phyloP scores from a whole-genome alignment of 2,113 vertebrate genomes.

The Paramormyrops kingsleyae region DNA sequence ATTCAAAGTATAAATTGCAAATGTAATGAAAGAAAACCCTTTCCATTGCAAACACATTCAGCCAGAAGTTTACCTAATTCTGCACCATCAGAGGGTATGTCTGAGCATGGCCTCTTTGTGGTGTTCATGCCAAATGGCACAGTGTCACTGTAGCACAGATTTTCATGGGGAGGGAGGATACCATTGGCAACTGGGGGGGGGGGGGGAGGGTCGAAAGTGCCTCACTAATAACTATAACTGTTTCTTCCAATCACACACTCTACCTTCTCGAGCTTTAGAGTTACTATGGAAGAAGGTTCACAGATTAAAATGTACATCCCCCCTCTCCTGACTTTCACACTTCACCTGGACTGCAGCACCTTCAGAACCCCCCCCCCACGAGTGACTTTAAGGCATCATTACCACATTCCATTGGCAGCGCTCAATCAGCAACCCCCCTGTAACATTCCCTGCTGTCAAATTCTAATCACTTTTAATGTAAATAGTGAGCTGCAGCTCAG shows the following conservation, averaged over 20 bases:
- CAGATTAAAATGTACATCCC: background rate
- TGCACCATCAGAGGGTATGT: background rate
- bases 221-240: background rate
- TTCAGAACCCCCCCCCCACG: background rate
- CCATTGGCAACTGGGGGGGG: too few species aligned
- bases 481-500: constrained; percentile 42
- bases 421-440: constrained; percentile 33
- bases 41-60: background rate
- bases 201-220: background rate
- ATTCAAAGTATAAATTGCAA: background rate
- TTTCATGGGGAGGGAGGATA: too few species aligned
- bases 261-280: background rate
- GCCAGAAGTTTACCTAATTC: background rate
- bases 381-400: constrained; percentile 6
- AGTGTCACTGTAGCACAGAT: background rate
- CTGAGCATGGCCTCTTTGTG: background rate
- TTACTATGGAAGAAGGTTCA: background rate
- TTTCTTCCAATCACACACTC: background rate
- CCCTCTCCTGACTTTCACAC: background rate
- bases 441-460: constrained; percentile 37
- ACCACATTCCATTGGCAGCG: constrained; percentile 35
- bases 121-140: background rate
- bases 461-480: constrained; percentile 40
- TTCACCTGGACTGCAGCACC: background rate
- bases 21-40: background rate